These are phyloP conservation scores for Torymus texanus DNA, from an alignment of 2,888 invertebrate species.

Conservation along the genomic window DNA sequence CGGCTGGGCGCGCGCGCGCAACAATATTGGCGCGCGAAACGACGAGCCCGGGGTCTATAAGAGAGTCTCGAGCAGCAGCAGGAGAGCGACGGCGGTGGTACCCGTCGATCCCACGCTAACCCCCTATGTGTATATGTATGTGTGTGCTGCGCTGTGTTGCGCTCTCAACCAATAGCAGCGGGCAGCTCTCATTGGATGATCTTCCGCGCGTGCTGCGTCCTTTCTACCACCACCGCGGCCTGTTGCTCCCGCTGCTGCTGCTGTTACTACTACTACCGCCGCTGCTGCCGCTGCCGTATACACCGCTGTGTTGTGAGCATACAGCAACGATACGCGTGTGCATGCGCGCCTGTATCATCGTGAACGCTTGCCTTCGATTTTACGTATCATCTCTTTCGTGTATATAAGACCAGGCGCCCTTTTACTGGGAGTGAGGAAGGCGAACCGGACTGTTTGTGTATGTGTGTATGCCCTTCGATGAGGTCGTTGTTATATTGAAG, in stretches of 20 bases:
- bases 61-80: conserved; percentile 48
- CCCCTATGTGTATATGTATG: conserved; percentile 4
- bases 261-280: background rate
- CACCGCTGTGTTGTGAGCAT: no score
- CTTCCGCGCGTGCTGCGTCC: conserved; percentile 41
- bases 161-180: conserved; percentile 51
- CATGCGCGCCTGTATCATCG: no score
- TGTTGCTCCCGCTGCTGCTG: conserved; percentile 15
- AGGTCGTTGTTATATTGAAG: no score
- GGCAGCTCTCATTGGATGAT: conserved; percentile 55
- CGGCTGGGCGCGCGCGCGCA: conserved; percentile 44
- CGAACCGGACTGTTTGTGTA: no score
- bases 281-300: background rate
- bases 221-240: conserved; percentile 51
- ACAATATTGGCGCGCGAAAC: conserved; percentile 57
- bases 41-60: conserved; percentile 58
- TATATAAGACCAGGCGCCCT: no score
- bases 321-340: no score
- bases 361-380: no score
- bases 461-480: no score
- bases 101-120: conserved; percentile 58
- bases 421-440: no score
- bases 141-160: no score
- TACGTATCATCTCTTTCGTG: no score
- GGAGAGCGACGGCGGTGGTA: no score